These are phyloP conservation scores for Tillus elongatus DNA, from an alignment of 2,888 invertebrate genomes.

Conservation along the genomic window DNA sequence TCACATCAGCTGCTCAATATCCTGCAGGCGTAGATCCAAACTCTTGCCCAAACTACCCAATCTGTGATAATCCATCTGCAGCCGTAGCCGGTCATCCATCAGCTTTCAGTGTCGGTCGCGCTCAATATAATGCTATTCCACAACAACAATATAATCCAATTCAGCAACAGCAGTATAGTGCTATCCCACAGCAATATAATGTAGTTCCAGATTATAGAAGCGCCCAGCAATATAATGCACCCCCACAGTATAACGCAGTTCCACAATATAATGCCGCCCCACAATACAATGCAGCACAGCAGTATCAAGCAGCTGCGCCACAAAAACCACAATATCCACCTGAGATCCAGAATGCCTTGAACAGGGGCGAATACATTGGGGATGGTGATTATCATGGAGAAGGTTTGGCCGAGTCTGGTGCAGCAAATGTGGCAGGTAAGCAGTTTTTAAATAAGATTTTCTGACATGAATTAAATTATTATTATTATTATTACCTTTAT, in stretches of 20 bases:
- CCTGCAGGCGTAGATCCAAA: conserved; percentile 33
- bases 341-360: conserved; percentile 30
- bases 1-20: no score
- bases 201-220: conserved; percentile 11
- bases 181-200: conserved; percentile 3
- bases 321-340: conserved; percentile 23
- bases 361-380: conserved; percentile 33
- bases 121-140: no score
- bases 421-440: no score
- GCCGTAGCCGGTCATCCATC: not conserved
- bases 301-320: not conserved
- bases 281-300: conserved; percentile 15
- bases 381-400: conserved; percentile 34
- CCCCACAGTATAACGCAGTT: conserved; percentile 17
- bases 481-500: no score
- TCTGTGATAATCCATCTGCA: conserved; percentile 25
- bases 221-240: conserved; percentile 14
- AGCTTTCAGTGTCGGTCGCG: no score
- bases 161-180: not conserved
- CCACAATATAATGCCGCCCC: conserved; percentile 22
- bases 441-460: no score
- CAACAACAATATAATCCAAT: not conserved
- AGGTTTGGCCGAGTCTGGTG: conserved; percentile 32
- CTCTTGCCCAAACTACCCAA: conserved; percentile 34
- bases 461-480: no score